phyloP scores from a whole-genome alignment of 2,888 invertebrate genomes.

The Opisthograptis luteolata region DNA sequence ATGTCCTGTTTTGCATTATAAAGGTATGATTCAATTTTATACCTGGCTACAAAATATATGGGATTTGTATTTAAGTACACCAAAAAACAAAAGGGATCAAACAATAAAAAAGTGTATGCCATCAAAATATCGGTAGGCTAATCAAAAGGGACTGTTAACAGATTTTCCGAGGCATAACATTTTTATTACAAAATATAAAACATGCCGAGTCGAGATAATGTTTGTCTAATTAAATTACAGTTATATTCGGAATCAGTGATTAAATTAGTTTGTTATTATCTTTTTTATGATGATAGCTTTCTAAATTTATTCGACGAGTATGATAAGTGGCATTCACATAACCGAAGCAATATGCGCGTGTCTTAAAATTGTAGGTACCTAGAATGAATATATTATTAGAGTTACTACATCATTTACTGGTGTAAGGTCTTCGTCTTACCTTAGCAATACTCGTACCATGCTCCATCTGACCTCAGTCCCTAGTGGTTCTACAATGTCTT shows the following conservation, averaged over 20 bases:
- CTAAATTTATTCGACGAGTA: constrained; percentile 61
- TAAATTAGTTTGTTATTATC: constrained; percentile 52
- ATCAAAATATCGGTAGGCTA: constrained; percentile 25
- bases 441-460: constrained; percentile 40
- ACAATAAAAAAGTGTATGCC: constrained; percentile 20
- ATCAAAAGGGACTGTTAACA: constrained; percentile 29
- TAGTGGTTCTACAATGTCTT: constrained; percentile 3
- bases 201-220: constrained; percentile 34
- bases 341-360: constrained; percentile 53
- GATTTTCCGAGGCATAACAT: constrained; percentile 19
- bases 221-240: constrained; percentile 46
- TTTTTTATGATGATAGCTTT: constrained; percentile 60
- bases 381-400: constrained; percentile 59
- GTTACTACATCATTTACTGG: constrained; percentile 67
- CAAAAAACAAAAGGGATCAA: background rate
- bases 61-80: background rate
- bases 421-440: constrained; percentile 55
- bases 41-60: background rate
- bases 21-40: background rate
- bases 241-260: constrained; percentile 45
- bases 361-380: constrained; percentile 41
- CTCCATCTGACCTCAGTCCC: constrained; percentile 3
- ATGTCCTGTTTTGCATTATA: too few relatives aligned
- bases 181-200: constrained; percentile 35
- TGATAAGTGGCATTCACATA: constrained; percentile 56